These are phyloP conservation scores for Agonopterix arenella DNA, from an alignment of 2,888 invertebrate species.

Conservation along the genomic window DNA sequence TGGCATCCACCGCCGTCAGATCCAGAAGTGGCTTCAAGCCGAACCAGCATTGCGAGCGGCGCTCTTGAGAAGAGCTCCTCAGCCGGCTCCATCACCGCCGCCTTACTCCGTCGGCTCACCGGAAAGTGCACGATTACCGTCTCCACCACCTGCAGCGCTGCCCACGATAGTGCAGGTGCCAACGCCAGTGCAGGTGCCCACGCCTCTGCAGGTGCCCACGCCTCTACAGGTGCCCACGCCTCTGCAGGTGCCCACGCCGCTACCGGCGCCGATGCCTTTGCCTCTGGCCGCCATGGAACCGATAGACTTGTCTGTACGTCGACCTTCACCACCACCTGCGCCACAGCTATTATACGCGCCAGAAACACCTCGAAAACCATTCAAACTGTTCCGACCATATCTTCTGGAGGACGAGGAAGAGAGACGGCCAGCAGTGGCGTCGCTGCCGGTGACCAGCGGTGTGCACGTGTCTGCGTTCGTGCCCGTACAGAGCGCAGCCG, in stretches of 20 bases:
- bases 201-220: conserved; percentile 25
- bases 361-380: conserved; percentile 75
- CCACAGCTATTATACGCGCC: conserved; percentile 36
- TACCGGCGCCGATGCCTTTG: conserved; percentile 34
- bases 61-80: conserved; percentile 71
- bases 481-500: conserved; percentile 63
- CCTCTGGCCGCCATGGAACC: conserved; percentile 45
- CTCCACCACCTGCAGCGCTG: conserved; percentile 53
- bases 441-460: conserved; percentile 50
- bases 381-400: conserved; percentile 87
- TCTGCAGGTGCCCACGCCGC: conserved; percentile 27
- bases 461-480: conserved; percentile 66
- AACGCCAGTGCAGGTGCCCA: conserved; percentile 37
- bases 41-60: conserved; percentile 87
- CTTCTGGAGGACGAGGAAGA: conserved; percentile 80
- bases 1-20: conserved; percentile 92
- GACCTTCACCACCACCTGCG: conserved; percentile 51
- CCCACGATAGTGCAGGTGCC: conserved; percentile 34
- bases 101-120: conserved; percentile 63
- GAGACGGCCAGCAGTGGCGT: conserved; percentile 50
- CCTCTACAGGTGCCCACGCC: conserved; percentile 30
- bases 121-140: conserved; percentile 61
- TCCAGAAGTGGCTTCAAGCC: conserved; percentile 94
- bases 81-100: conserved; percentile 67
- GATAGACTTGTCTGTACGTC: conserved; percentile 56